Base-by-base conservation (phyloP, 2,888 invertebrate genomes). In the Diarsia mendica region DNA sequence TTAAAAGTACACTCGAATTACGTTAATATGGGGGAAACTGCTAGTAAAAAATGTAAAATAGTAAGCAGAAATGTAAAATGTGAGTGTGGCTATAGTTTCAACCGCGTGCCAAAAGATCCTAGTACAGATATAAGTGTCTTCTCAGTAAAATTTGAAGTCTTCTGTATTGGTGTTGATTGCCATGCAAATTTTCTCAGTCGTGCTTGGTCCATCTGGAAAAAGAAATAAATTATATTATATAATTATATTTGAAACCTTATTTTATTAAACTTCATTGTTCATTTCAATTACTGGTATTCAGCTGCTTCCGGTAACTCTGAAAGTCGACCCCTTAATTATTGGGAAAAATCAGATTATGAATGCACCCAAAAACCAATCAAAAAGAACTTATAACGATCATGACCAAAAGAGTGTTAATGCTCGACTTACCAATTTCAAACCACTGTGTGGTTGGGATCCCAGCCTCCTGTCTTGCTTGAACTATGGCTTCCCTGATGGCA, bases 401-500 rank as follows among this genome's bases (percentile, higher is more conserved):
- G 53, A 53, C 23, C 11, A 23, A 53, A 23, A 23, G 2, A 13
- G 23, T 61, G 13, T 0, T 4, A 20, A 13, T 39, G 61, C 61
- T n/a, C 28, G 28, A 28, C 61, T 61, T n/a, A 61, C 61, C 61
- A 61, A 61, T 61, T 28, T 61, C 39, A n/a, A 61, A 61, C 61
- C 61, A 61, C 61, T 61, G 11, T 39, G 61, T 61, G n/a, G 94
- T 91, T 1, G 90, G 92, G 48, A 95, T 89, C 63, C 97, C 97
- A 65, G 96, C 94, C 81, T 97, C 97, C 18, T 86, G 87, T 87
- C 97, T 93, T 0, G 97, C 97, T 3, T 97, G 95, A 74, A 96
- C 92, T 20, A 97, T 89, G 0, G 97, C 97, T 76, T 97, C 92
- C 55, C 97, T 94, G 61, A 97, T 93, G 0, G 97, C 97, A 67